phyloP scores from a whole-genome alignment of 2,888 invertebrate genomes.

The Hoplodrina blanda region DNA sequence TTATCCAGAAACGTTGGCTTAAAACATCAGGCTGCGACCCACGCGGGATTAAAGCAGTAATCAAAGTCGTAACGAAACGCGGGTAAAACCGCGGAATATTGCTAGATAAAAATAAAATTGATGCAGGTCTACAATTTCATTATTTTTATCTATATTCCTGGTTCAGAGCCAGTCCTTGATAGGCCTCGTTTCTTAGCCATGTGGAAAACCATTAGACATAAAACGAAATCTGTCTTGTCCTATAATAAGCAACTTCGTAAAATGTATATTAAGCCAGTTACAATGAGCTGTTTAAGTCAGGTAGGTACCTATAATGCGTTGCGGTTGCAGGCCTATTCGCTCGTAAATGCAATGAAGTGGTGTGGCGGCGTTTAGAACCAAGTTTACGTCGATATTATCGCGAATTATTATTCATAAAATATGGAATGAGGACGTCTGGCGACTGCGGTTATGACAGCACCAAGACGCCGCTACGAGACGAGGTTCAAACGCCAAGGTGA shows the following conservation, averaged over 20 bases:
- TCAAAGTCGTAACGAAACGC: not conserved
- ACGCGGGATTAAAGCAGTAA: no score
- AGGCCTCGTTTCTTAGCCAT: constrained; percentile 5
- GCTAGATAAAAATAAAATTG: constrained; percentile 4
- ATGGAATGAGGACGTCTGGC: constrained; percentile 77
- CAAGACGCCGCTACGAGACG: constrained; percentile 20
- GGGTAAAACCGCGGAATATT: no score
- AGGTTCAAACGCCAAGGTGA: constrained; percentile 53
- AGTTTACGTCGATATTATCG: constrained; percentile 71
- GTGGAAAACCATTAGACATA: constrained; percentile 15
- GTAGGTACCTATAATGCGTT: constrained; percentile 50
- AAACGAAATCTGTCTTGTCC: constrained; percentile 16
- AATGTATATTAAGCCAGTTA: constrained; percentile 38
- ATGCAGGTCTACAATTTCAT: not conserved
- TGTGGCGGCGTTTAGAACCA: constrained; percentile 61
- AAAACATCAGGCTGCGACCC: no score
- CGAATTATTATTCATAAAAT: constrained; percentile 76
- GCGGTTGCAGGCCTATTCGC: constrained; percentile 64
- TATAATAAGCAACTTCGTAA: constrained; percentile 18
- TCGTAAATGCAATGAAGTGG: constrained; percentile 72
- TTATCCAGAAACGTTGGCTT: no score
- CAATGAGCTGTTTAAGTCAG: constrained; percentile 58
- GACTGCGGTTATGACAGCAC: constrained; percentile 64
- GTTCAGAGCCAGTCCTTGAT: not conserved
- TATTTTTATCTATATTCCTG: not conserved